Evolutionary conservation across 2,113 vertebrate genomes (phyloP), one percentile per base, ranked within the genome.

Genomic region (Myxocyprinus asiaticus): DNA sequence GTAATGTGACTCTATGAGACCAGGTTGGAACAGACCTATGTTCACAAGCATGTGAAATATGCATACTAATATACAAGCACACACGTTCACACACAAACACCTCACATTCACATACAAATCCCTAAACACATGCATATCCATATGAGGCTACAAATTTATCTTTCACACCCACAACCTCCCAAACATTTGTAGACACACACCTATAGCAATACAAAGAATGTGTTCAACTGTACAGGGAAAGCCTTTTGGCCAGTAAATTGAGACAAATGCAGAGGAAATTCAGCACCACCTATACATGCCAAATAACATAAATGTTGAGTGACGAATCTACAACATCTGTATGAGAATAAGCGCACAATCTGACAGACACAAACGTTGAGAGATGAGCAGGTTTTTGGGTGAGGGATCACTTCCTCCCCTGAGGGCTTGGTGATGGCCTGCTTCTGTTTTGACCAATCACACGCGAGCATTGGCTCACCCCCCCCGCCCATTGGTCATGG

Each of bases 401-500:
- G 58, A 79, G 58, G 56, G 64, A 82, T 78, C 68, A 68, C 68
- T 76, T 71, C 79, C 74, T 75, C 62, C 45, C 79, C 76, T 50
- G 72, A 65, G 77, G 78, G 76, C 67, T 83, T 77, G 53, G 76
- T 76, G 68, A 82, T 82, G 81, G 79, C 69, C 81, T 83, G 73
- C 79, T 83, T 86, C 69, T 50, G 51, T 56, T 17, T 72, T 63
- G 43, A 79, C 78, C 81, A 85, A 81, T 84, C 64, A 15, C 51
- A 68, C 12, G 33, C n/a, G 7, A 66, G 62, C 43, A 64, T 82
- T 67, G 68, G 63, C 70, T 78, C 70, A 45, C 55, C 70, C 68
- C 56, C 59, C 67, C 53, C n/a, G 58, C 80, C 85, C 81, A 82
- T 53, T 81, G 85, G 81, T 87, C 83, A 87, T 86, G 86, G 83